phyloP scores from a whole-genome alignment of 2,113 vertebrate genomes.

The Rattus norvegicus region DNA sequence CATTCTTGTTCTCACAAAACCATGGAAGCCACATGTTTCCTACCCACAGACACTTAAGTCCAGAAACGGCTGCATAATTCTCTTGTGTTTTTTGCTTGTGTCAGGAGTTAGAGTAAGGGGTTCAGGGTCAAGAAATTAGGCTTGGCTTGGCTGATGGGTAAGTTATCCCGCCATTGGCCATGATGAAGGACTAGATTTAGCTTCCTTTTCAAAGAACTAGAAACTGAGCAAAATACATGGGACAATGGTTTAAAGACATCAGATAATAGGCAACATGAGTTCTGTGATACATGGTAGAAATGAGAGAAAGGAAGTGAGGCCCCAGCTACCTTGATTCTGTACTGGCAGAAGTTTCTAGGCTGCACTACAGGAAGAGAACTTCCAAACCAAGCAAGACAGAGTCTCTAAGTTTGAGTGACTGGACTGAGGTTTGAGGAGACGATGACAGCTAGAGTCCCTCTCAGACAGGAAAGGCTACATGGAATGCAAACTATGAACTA shows the following conservation, averaged over 20 bases:
- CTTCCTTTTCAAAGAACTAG: neutral
- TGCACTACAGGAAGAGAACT: neutral
- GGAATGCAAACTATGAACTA: neutral
- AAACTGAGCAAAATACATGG: slow-evolving; percentile 8
- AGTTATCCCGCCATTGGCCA: neutral
- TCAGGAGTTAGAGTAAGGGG: neutral
- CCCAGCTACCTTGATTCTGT: neutral
- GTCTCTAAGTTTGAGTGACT: neutral
- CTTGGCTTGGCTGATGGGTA: neutral
- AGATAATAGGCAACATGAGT: neutral
- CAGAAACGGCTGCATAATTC: neutral
- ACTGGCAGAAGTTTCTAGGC: neutral
- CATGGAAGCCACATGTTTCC: neutral
- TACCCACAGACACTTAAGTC: neutral
- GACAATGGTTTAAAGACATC: neutral
- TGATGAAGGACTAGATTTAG: neutral
- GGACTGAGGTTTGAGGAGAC: neutral
- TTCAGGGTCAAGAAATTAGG: neutral
- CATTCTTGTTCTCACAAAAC: slow-evolving; percentile 27
- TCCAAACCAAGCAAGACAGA: neutral
- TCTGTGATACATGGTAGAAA: neutral
- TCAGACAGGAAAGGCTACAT: neutral
- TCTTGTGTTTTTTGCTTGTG: neutral
- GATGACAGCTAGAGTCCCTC: neutral
- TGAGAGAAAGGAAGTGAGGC: neutral